Evolutionary conservation across 1,140 invertebrate genomes (phyloP).

Genomic region (Zaprionus kolodkinae): DNA sequence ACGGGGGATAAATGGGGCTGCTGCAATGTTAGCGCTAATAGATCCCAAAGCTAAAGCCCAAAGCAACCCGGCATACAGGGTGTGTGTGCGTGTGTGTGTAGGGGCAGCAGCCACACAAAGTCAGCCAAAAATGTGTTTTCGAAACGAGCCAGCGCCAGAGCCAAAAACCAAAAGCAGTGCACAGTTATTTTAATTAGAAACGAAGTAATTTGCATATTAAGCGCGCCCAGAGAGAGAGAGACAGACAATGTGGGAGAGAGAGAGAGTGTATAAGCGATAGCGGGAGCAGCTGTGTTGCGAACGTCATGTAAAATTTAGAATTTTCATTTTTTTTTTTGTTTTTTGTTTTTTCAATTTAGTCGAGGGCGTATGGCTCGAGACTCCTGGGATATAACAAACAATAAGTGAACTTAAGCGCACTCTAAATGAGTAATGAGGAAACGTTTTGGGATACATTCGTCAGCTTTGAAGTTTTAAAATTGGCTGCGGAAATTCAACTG

Average conservation of each 20-base stretch:
- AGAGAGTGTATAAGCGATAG: neutral
- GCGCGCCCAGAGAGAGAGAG: slow-evolving; percentile 9
- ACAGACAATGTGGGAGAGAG: neutral
- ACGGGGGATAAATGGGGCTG: neutral
- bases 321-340: slow-evolving; percentile 25
- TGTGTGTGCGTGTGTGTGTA: slow-evolving; percentile 8
- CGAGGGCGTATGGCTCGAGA: slow-evolving; percentile 18
- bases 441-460: neutral
- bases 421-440: slow-evolving; percentile 43
- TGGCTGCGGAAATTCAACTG: neutral
- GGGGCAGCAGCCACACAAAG: slow-evolving; percentile 34
- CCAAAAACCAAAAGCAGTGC: slow-evolving; percentile 66
- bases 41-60: slow-evolving; percentile 58
- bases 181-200: slow-evolving; percentile 80
- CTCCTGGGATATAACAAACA: slow-evolving; percentile 24
- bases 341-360: slow-evolving; percentile 46
- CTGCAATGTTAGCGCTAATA: slow-evolving; percentile 62
- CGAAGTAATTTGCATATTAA: slow-evolving; percentile 80
- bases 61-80: slow-evolving; percentile 4
- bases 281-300: neutral
- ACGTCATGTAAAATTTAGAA: slow-evolving; percentile 37
- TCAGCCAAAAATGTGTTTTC: slow-evolving; percentile 71
- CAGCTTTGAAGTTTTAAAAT: slow-evolving; percentile 17
- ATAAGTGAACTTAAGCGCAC: slow-evolving; percentile 38
- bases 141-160: slow-evolving; percentile 51